Evolutionary conservation across 2,888 invertebrate genomes (phyloP), one percentile per base, ranked within the genome.

Genomic region (Conistra vaccinii): DNA sequence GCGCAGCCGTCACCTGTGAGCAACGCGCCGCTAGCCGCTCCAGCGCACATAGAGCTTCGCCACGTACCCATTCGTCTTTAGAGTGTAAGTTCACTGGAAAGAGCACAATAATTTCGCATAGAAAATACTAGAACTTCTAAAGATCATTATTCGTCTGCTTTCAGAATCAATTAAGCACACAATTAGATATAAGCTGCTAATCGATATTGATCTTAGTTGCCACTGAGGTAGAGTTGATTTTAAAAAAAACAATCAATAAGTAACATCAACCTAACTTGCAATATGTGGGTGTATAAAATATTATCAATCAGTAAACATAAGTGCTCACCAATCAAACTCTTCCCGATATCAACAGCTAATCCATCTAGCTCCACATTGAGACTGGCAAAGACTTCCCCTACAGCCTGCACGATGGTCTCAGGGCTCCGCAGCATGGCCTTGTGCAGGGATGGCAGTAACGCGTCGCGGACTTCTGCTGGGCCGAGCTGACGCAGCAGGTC

Each of bases 351-450:
- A 58, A 97, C 93, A 10, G 98, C 98, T 92, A 98, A 98, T 67
- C 97, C 97, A 90, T 98, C 98, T 42, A 99, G 96, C 91, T 98
- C 98, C 7, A 99, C 93, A 71, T 97, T 97, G 10, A 99, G 91
- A 70, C 97, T 97, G 12, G 97, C 97, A 39, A 99, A 94, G 78
- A 99, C 97, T 66, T 97, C 97, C 0, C 98, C 98, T 55, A 99
- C 98, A 29, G 98, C 97, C 92, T 98, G 97, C 32, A 99, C 97
- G 81, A 98, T 98, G 70, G 99, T 97, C 97, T 99, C 99, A 0
- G 99, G 99, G 94, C 98, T 99, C 69, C 99, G 96, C 45, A 99
- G 96, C 97, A 99, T 98, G 32, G 99, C 98, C 92, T 99, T 99
- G 92, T 99, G 98, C 72, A 99, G 95, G 2, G 98, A 98, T 1